A percentile compares a stretch with the other conserved stretches of the same genome.
phyloP scores from a whole-genome alignment of 1,140 invertebrate species.

The Tetramorium simillimum region DNA sequence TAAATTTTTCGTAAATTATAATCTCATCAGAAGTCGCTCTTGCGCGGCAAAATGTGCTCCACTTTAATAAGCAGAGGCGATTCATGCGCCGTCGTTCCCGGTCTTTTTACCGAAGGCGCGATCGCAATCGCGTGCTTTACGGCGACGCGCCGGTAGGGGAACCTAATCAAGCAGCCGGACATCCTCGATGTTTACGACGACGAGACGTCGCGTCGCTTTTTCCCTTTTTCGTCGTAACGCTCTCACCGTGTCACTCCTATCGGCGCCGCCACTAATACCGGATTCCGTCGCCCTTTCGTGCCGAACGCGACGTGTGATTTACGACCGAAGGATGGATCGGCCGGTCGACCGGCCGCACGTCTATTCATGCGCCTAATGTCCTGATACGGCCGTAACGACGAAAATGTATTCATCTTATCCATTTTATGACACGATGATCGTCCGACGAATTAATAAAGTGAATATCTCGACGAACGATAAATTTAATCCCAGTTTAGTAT shows the following conservation, averaged over 20 bases:
- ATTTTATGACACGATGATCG: conserved; percentile 42
- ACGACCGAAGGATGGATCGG: conserved; percentile 76
- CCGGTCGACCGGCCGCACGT: conserved; percentile 18
- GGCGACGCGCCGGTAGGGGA: conserved; percentile 62
- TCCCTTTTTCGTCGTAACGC: conserved; percentile 75
- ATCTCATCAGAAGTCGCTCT: neutral
- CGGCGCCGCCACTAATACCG: conserved; percentile 72
- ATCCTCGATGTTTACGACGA: conserved; percentile 80
- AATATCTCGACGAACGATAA: conserved; percentile 16
- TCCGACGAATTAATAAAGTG: conserved; percentile 62
- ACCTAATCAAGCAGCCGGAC: conserved; percentile 66
- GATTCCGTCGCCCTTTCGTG: conserved; percentile 73
- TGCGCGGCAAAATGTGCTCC: neutral
- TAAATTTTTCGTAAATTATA: conserved; percentile 34
- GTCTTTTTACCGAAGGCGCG: conserved; percentile 61
- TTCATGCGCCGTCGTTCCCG: neutral
- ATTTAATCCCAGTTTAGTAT: conserved; percentile 8
- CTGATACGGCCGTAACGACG: conserved; percentile 40
- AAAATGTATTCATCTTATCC: conserved; percentile 36
- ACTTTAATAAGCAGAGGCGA: conserved; percentile 13
- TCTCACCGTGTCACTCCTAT: conserved; percentile 79
- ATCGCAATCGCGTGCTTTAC: conserved; percentile 66
- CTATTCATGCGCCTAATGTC: conserved; percentile 44
- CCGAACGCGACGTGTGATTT: conserved; percentile 75
- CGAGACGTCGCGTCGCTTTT: conserved; percentile 47